Conservation (phyloP, 1,140 invertebrate genomes). For the Mizuhopecten yessoensis region DNA sequence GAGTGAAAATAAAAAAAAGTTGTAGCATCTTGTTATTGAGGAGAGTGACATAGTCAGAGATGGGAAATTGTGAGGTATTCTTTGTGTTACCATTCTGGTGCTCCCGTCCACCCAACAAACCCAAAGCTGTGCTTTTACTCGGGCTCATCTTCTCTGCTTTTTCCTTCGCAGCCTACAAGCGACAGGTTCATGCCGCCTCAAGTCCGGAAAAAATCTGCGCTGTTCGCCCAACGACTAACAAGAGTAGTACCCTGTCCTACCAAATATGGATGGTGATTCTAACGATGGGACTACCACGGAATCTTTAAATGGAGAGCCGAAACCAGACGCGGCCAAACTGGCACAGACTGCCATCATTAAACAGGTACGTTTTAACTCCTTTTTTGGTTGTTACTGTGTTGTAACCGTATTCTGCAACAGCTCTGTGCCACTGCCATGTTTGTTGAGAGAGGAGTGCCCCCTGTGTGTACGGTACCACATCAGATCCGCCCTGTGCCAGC, state of each 20-base stretch:
- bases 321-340: slow-evolving; percentile 80
- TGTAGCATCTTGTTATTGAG: neutral
- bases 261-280: slow-evolving; percentile 80
- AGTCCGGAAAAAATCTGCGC: slow-evolving; percentile 31
- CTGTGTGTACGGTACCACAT: neutral
- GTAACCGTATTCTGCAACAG: neutral
- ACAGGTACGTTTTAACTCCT: slow-evolving; percentile 75
- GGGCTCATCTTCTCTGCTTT: slow-evolving; percentile 3
- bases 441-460: neutral
- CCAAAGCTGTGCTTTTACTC: neutral
- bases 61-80: neutral
- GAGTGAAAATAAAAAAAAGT: neutral
- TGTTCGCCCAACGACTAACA: slow-evolving; percentile 40
- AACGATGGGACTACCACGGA: slow-evolving; percentile 78
- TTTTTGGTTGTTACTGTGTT: slow-evolving; percentile 33
- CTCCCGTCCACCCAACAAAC: neutral
- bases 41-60: neutral
- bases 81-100: neutral
- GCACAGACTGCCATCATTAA: slow-evolving; percentile 83
- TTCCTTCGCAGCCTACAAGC: slow-evolving; percentile 37
- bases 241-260: slow-evolving; percentile 61
- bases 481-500: slow-evolving; percentile 40
- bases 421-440: neutral
- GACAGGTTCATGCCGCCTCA: slow-evolving; percentile 36
- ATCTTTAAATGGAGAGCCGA: slow-evolving; percentile 80